Base-by-base conservation (phyloP, 1,140 invertebrate species). In the Vanessa tameamea region DNA sequence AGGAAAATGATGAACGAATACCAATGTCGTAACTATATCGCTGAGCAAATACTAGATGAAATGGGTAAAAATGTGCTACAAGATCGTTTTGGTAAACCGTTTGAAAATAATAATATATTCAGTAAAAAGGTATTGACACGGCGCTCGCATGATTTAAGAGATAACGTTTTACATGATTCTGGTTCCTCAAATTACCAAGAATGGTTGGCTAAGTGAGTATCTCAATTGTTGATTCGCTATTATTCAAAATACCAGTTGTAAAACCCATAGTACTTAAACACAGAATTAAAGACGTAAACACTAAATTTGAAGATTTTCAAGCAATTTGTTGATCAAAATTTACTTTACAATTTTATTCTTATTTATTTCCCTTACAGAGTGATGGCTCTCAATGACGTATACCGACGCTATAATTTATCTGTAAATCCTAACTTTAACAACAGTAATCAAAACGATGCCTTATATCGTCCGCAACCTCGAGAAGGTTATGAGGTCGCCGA, bases 1-100 rank as follows among this genome's bases (percentile, higher is more conserved):
- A 96, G 95, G 79, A 94, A 94, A 84, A 95, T 94, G 92, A 96
- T 96, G 95, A 96, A 96, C 80, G 95, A 96, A 82, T 96, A 95
- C 87, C 91, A 95, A 16, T 96, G 95, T 78, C 94, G 95, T 37
- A 95, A 94, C 82, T 96, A 95, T 81, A 83, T 96, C 9, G 95
- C 95, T 0, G 95, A 95, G 76, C 94, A 96, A 92, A 96, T 96
- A 75, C 89, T 96, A 23, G 92, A 94, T 37, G 94, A 95, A 78
- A 94, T 96, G 80, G 94, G 81, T 77, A 94, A 84, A 87, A 93
- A 75, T 83, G 92, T 79, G n/a, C 68, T 78, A 12, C 87, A 83
- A 76, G 87, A 66, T 66, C 84, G 86, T 20, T 51, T 89, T 0
- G 91, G 88, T 3, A 84, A 81, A 68, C 87, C 87, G 6, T 82